phyloP scores from a whole-genome alignment of 2,888 invertebrate genomes.

The Trypoxylon attenuatum region DNA sequence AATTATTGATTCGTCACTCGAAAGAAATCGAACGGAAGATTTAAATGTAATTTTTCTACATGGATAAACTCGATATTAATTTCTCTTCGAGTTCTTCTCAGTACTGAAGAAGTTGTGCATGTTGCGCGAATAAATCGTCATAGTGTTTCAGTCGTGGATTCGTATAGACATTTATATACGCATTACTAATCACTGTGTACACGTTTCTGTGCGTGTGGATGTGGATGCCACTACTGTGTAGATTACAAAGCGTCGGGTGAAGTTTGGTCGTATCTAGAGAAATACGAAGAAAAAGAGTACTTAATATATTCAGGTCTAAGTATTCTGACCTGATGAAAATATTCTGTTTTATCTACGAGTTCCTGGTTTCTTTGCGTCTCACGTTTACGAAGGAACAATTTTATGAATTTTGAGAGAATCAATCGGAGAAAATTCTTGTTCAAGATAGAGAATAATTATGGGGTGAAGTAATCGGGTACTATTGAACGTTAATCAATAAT shows the following conservation, averaged over 20 bases:
- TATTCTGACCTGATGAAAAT: background rate
- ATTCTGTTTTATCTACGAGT: background rate
- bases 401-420: background rate
- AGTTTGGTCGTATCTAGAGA: constrained; percentile 49
- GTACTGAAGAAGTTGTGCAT: background rate
- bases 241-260: background rate
- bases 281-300: constrained; percentile 49
- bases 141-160: no score
- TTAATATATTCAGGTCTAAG: constrained; percentile 29
- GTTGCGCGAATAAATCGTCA: background rate
- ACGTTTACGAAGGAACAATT: background rate
- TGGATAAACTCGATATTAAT: no score
- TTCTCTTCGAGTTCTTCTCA: background rate
- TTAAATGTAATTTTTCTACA: no score
- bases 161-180: no score
- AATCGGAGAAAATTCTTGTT: background rate
- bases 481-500: background rate
- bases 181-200: no score
- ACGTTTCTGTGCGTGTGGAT: no score
- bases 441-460: background rate
- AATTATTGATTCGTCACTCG: no score
- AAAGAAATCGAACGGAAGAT: no score
- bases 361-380: background rate
- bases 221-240: no score
- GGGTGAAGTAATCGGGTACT: background rate